Evolutionary conservation across 2,888 invertebrate species (phyloP), one percentile per base, ranked within the genome.

Genomic region (Phortica magna): DNA sequence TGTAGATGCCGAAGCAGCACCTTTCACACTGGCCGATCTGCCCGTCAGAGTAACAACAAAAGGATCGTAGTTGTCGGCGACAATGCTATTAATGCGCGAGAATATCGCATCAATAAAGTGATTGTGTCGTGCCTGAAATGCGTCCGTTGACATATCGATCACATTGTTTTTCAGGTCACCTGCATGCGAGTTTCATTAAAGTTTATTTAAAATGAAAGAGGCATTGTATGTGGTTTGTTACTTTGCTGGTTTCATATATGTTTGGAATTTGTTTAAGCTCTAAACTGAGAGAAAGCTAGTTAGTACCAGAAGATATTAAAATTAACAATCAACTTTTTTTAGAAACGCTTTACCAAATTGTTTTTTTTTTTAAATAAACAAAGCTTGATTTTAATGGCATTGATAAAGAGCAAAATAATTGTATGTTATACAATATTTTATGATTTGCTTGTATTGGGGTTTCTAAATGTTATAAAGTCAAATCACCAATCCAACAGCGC

Each of bases 81-180:
- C 92, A 77, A 97, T 96, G 83, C 95, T 95, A 92, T 97, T 97
- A 92, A 97, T 96, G 84, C 96, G 94, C 76, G 94, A 94, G 80
- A 97, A 93, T 82, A 97, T 96, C 84, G 95, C 96, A 92, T 97
- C 97, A 76, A 96, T 95, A 91, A 96, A 97, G 82, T 95, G 94
- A 92, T 97, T 97, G 93, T 97, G 97, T 89, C 96, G 96, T 73
- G 95, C 94, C 94, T 55, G 96, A 95, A 81, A 96, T 73, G 88
- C 89, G 80, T 88, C 89, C 80, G 84, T 88, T 67, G 87, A 89
- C 91, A 89, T 91, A 81, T 90, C 92, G 81, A 89, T 92, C 83
- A 90, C 89, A 83, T 92, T 90, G 83, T 90, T 91, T 82, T 90
- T 91, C 82, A 90, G 85, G 81, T 87, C 88, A 86, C 91, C 90